Evolutionary conservation across 2,888 invertebrate genomes (phyloP).

Genomic region (Diaphora mendica): DNA sequence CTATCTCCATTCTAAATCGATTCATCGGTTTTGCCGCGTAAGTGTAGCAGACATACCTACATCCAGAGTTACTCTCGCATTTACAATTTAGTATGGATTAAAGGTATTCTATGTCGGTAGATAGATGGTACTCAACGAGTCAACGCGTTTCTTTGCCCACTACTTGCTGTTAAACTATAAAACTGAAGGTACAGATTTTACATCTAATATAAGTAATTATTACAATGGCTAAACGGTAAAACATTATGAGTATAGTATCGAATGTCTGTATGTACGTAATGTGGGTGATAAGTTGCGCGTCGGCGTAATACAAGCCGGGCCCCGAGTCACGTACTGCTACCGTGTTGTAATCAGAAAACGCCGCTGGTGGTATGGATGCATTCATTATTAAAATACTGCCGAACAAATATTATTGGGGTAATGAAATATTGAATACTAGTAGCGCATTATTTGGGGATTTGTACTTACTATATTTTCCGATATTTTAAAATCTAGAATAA

Average conservation of each 20-base stretch:
- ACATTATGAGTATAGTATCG: constrained; percentile 34
- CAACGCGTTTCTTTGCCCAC: too few species aligned
- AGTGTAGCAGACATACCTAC: too few species aligned
- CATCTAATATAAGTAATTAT: background rate
- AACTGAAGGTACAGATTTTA: background rate
- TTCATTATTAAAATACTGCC: background rate
- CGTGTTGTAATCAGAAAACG: constrained; percentile 12
- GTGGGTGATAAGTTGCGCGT: constrained; percentile 17
- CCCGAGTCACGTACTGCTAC: constrained; percentile 37
- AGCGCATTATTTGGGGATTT: background rate
- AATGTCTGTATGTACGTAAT: constrained; percentile 23
- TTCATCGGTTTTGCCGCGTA: too few species aligned
- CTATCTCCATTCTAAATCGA: too few species aligned
- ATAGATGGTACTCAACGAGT: too few species aligned
- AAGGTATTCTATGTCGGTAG: too few species aligned
- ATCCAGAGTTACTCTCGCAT: background rate
- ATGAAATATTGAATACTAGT: background rate
- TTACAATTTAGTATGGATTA: background rate
- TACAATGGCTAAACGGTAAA: background rate
- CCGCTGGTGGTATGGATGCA: constrained; percentile 13
- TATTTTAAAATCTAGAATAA: too few species aligned
- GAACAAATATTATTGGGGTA: background rate
- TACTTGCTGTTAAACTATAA: background rate
- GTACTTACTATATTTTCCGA: too few species aligned
- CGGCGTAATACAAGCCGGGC: constrained; percentile 38